A percentile compares a stretch with the other conserved stretches of the same genome.
phyloP scores from a whole-genome alignment of 2,888 invertebrate genomes.

The Catocala sponsa region DNA sequence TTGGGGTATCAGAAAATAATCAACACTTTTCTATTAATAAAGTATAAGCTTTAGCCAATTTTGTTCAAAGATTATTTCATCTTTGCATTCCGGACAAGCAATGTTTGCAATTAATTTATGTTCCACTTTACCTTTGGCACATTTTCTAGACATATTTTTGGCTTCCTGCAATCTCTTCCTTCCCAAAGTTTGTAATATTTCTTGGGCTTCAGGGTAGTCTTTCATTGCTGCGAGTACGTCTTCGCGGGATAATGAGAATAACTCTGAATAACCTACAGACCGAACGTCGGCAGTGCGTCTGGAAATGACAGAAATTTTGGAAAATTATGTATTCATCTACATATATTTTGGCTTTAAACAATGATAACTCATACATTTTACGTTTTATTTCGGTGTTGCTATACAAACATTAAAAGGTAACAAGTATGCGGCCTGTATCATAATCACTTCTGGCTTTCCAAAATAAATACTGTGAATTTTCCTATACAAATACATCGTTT shows the following conservation, averaged over 20 bases:
- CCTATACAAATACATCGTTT: too few relatives aligned
- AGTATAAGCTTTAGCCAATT: constrained; percentile 13
- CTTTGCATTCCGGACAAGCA: constrained; percentile 9
- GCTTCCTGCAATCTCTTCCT: constrained; percentile 96
- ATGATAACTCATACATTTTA: too few relatives aligned
- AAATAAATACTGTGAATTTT: too few relatives aligned
- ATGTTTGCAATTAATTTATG: background rate
- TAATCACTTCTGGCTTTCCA: too few relatives aligned
- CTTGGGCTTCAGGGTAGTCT: constrained; percentile 98
- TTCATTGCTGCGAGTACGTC: constrained; percentile 98
- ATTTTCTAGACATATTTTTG: constrained; percentile 84
- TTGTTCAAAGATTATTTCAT: background rate
- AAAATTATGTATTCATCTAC: too few relatives aligned
- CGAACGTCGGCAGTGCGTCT: constrained; percentile 98
- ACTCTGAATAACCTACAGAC: constrained; percentile 98
- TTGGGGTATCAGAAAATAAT: constrained; percentile 21
- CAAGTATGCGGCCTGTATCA: too few relatives aligned
- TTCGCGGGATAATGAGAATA: constrained; percentile 97
- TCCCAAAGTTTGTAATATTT: constrained; percentile 96
- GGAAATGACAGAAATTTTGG: constrained; percentile 24
- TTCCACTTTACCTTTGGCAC: constrained; percentile 56
- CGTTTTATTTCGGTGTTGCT: too few relatives aligned
- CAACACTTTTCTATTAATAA: constrained; percentile 9
- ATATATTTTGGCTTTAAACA: too few relatives aligned
- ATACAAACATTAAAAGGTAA: too few relatives aligned